Evolutionary conservation across 2,113 vertebrate genomes (phyloP).

Genomic region (Cynopterus brachyotis): DNA sequence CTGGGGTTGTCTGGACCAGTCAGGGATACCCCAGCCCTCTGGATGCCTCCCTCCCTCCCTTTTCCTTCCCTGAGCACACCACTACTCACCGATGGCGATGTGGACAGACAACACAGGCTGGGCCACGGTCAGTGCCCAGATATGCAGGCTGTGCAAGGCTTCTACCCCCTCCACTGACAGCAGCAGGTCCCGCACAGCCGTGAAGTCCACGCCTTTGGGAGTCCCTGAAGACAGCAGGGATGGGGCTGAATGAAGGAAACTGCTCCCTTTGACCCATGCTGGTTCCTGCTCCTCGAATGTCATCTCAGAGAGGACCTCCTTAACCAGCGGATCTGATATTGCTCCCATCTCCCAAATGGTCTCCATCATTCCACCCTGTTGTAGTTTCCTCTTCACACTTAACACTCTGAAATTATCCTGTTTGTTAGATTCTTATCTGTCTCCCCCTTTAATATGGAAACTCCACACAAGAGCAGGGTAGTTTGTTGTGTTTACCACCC

Average conservation of each 20-base stretch:
- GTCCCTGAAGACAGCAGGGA: slow-evolving; percentile 66
- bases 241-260: slow-evolving; percentile 1
- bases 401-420: neutral
- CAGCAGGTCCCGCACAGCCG: slow-evolving; percentile 84
- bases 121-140: slow-evolving; percentile 90
- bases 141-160: slow-evolving; percentile 89
- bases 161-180: slow-evolving; percentile 87
- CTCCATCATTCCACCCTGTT: neutral
- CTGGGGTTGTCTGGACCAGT: too few relatives aligned
- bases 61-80: rapidly evolving
- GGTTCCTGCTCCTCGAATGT: neutral
- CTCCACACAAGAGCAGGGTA: neutral
- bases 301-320: neutral
- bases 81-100: slow-evolving; percentile 85
- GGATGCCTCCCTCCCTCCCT: neutral
- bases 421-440: neutral
- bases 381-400: neutral
- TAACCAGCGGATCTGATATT: neutral
- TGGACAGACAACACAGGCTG: slow-evolving; percentile 90
- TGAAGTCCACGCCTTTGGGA: slow-evolving; percentile 85
- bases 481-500: neutral
- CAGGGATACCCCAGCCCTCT: neutral
- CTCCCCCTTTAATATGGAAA: neutral
- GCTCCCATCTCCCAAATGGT: neutral
- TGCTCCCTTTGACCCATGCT: neutral